Conservation (phyloP, 2,797 vertebrate genomes). For the Phataginus tricuspis region DNA sequence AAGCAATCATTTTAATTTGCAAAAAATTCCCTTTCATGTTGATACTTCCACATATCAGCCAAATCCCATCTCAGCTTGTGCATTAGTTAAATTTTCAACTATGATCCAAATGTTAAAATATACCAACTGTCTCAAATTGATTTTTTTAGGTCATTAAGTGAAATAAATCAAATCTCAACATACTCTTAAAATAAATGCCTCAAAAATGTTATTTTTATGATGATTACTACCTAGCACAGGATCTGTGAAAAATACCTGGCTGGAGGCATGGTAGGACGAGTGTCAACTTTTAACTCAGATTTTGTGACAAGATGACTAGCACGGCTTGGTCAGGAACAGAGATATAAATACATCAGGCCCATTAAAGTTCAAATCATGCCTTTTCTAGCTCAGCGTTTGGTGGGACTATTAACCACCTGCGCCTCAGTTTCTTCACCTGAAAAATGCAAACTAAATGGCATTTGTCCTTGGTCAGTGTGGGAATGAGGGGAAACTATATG, state of each 20-base stretch:
- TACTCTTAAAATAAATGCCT: neutral
- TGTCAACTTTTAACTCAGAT: neutral
- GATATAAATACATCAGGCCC: neutral
- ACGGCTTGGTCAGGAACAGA: neutral
- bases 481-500: neutral
- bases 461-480: neutral
- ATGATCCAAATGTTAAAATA: slow-evolving; percentile 51
- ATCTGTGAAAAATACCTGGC: slow-evolving; percentile 10
- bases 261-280: neutral
- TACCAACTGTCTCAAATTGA: slow-evolving; percentile 31
- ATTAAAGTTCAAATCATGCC: neutral
- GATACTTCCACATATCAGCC: slow-evolving; percentile 37
- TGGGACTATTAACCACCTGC: neutral
- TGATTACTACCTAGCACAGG: neutral
- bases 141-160: slow-evolving; percentile 43
- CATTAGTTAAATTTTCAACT: slow-evolving; percentile 55
- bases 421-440: neutral
- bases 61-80: slow-evolving; percentile 51
- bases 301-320: neutral
- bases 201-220: neutral
- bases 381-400: neutral
- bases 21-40: slow-evolving; percentile 37
- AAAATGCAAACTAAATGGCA: neutral
- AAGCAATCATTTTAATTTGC: slow-evolving; percentile 65
- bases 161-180: slow-evolving; percentile 43